Evolutionary conservation across 2,888 invertebrate genomes (phyloP).

Genomic region (Formica aserva): DNA sequence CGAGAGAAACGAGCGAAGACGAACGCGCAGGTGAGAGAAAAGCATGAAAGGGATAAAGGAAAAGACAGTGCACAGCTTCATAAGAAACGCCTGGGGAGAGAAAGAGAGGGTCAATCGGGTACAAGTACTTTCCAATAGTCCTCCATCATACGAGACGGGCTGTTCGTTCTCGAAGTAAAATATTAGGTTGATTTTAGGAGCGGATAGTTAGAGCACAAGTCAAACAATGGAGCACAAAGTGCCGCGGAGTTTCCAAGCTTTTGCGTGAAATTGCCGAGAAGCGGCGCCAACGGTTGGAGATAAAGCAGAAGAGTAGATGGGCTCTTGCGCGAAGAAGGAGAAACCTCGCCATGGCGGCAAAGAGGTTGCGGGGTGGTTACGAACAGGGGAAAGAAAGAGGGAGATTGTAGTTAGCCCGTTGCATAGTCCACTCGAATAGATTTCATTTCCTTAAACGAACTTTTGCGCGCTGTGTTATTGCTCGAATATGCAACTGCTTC

Average conservation of each 20-base stretch:
- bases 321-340: slow-evolving; percentile 32
- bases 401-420: slow-evolving; percentile 36
- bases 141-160: slow-evolving; percentile 57
- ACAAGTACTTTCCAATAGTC: slow-evolving; percentile 70
- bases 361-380: background rate
- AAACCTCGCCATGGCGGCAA: slow-evolving; percentile 4
- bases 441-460: slow-evolving; percentile 74
- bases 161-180: slow-evolving; percentile 74
- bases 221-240: slow-evolving; percentile 75
- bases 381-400: background rate
- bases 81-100: slow-evolving; percentile 27
- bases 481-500: slow-evolving; percentile 61
- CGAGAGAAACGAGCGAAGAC: background rate
- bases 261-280: slow-evolving; percentile 58
- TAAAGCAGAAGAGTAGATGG: slow-evolving; percentile 20
- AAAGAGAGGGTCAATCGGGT: slow-evolving; percentile 43
- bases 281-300: background rate
- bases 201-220: slow-evolving; percentile 78
- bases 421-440: slow-evolving; percentile 73
- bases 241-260: slow-evolving; percentile 62
- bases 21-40: background rate
- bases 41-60: background rate
- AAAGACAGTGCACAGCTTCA: background rate
- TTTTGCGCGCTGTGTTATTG: slow-evolving; percentile 70
- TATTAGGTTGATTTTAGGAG: slow-evolving; percentile 75